phyloP scores from a whole-genome alignment of 2,888 invertebrate species.

The Drosophila putrida region DNA sequence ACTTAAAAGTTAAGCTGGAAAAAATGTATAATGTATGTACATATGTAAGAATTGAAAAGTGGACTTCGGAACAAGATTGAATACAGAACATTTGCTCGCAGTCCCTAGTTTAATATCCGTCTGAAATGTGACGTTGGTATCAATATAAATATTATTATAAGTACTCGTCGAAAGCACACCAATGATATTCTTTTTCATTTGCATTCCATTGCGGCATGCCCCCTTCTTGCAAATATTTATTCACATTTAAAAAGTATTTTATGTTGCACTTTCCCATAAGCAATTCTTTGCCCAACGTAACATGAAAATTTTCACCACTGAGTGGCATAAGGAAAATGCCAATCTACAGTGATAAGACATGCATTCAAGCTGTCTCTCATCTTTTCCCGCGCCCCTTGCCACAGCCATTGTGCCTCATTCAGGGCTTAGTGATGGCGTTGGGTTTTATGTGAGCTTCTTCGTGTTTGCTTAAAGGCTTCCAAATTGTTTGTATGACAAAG shows the following conservation, averaged over 20 bases:
- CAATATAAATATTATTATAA: conserved; percentile 1
- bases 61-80: neutral
- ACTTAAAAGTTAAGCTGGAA: no score
- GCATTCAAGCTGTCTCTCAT: conserved; percentile 48
- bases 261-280: conserved; percentile 71
- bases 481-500: conserved; percentile 74
- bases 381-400: neutral
- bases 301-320: conserved; percentile 31
- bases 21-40: no score
- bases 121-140: neutral
- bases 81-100: neutral
- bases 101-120: conserved; percentile 1
- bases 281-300: conserved; percentile 36
- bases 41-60: no score
- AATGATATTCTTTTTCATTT: conserved; percentile 36
- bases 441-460: conserved; percentile 49
- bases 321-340: conserved; percentile 44
- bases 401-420: neutral
- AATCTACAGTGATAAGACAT: conserved; percentile 67
- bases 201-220: conserved; percentile 16
- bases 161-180: conserved; percentile 6
- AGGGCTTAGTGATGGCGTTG: conserved; percentile 16
- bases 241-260: conserved; percentile 70
- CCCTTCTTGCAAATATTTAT: conserved; percentile 64
- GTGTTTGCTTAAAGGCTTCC: conserved; percentile 57